Percentiles rank a stretch among this genome's conserved stretches.
Evolutionary conservation across 1,140 invertebrate species (phyloP).

Genomic region (Tetramorium parvispinum): DNA sequence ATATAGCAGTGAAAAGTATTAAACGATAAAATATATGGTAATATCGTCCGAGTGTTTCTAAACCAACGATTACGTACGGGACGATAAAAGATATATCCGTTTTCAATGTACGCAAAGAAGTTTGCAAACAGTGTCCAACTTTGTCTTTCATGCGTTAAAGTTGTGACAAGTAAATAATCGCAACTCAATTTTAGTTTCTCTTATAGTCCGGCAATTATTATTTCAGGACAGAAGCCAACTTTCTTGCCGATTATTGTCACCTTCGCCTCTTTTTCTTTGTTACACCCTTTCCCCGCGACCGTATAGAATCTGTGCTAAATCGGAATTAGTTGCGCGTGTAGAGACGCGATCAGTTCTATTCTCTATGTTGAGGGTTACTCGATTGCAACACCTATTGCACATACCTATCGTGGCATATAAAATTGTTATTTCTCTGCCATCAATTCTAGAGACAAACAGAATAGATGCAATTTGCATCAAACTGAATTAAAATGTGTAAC

Average conservation of each 20-base stretch:
- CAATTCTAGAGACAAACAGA: background rate
- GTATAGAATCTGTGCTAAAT: slow-evolving; percentile 9
- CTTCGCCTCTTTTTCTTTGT: slow-evolving; percentile 33
- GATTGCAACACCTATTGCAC: background rate
- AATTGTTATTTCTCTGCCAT: slow-evolving; percentile 15
- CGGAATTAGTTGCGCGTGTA: slow-evolving; percentile 6
- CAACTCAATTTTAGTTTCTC: slow-evolving; percentile 33
- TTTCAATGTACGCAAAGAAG: slow-evolving; percentile 34
- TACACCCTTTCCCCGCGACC: background rate
- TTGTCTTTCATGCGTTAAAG: slow-evolving; percentile 36
- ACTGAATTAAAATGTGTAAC: background rate
- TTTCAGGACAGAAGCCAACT: slow-evolving; percentile 35
- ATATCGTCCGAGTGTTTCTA: slow-evolving; percentile 2
- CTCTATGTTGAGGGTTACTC: slow-evolving; percentile 12
- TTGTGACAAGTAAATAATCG: slow-evolving; percentile 58
- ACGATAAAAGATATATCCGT: slow-evolving; percentile 45
- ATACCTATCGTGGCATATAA: background rate
- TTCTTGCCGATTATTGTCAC: slow-evolving; percentile 48
- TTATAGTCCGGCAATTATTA: slow-evolving; percentile 18
- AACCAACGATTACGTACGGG: background rate
- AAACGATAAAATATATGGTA: background rate
- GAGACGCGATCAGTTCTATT: slow-evolving; percentile 19
- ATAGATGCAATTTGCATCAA: no score
- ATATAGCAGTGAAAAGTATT: background rate
- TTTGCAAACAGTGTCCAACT: slow-evolving; percentile 41